Evolutionary conservation across 2,888 invertebrate species (phyloP).

Genomic region (Sinodicranocentrus sp.): DNA sequence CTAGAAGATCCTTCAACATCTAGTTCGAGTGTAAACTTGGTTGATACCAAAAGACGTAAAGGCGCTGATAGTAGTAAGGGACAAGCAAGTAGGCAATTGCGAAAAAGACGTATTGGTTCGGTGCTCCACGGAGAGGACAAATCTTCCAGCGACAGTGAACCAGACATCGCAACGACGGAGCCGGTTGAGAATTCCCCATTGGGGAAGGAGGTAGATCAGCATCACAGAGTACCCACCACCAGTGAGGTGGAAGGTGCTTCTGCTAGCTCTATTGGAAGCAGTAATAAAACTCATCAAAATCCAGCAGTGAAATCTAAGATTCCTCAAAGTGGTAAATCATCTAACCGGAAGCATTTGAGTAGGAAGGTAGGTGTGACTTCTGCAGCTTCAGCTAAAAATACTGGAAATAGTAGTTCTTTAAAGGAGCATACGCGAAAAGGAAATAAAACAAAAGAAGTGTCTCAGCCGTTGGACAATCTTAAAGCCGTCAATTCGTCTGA

Average conservation of each 20-base stretch:
- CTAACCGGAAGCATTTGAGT: slow-evolving; percentile 37
- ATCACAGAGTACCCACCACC: slow-evolving; percentile 54
- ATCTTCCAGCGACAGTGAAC: slow-evolving; percentile 72
- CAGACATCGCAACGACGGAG: slow-evolving; percentile 73
- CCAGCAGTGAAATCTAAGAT: slow-evolving; percentile 47
- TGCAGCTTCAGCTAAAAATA: background rate
- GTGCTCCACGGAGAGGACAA: slow-evolving; percentile 50
- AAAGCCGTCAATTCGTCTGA: slow-evolving; percentile 26
- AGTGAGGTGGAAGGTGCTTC: slow-evolving; percentile 59
- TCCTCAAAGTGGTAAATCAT: slow-evolving; percentile 46
- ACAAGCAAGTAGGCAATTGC: slow-evolving; percentile 49
- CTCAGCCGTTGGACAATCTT: background rate
- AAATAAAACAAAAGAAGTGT: slow-evolving; percentile 19
- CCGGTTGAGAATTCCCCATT: slow-evolving; percentile 68
- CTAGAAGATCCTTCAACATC: slow-evolving; percentile 36
- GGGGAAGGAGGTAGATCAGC: slow-evolving; percentile 67
- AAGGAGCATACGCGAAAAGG: slow-evolving; percentile 26
- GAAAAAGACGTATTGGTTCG: slow-evolving; percentile 52
- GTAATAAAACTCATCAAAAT: slow-evolving; percentile 49
- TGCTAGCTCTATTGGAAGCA: slow-evolving; percentile 49
- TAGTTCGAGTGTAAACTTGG: slow-evolving; percentile 28
- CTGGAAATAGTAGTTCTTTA: background rate
- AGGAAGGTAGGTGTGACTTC: slow-evolving; percentile 25
- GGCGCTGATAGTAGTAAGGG: slow-evolving; percentile 24
- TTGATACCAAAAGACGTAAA: slow-evolving; percentile 32